Evolutionary conservation across 2,113 vertebrate genomes (phyloP), one percentile per base, ranked within the genome.

Genomic region (Papio anubis): DNA sequence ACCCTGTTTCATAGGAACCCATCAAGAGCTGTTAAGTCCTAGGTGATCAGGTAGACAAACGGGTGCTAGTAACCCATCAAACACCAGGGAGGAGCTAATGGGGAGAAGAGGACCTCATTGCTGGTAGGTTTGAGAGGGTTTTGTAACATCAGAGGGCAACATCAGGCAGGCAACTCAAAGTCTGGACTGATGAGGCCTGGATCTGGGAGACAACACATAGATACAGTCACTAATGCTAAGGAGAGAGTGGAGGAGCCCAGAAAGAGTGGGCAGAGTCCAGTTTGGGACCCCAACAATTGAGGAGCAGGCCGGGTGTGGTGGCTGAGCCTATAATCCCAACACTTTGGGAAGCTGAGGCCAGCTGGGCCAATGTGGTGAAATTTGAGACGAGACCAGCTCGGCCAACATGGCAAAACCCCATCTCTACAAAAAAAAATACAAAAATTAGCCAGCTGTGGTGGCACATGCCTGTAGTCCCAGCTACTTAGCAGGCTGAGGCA

Each of bases 151-250:
- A 40, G 76, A 27, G 6, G 7, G 59, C 21, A 48, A 12, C 32
- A 1, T 21, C 35, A 10, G 16, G 52, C 21, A 27, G 32, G 70
- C 55, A 50, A 55, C 68, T 35, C n/a, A 11, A 43, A 70, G 11
- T 66, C 35, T 21, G 57, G 43, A 25, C 17, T 7, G 27, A 10
- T 40, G 55, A 50, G 23, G 68, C 57, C 57, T 13, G 20, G 57
- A 43, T 2, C 8, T 59, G 43, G 45, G 8, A 35, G 68, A 61
- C 40, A 20, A 8, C 70, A 23, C n/a, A 55, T 20, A 25, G 27
- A 30, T 4, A 13, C 0, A 0, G n/a, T 40, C 61, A 38, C 45
- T 52, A 30, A 16, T 27, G 52, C 20, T 5, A 2, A 9, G 50
- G 79, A 25, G 52, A 59, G 30, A 38, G 55, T 6, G 1, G 11